Evolutionary conservation across 2,797 vertebrate genomes (phyloP).

Genomic region (Hemibagrus guttatus): DNA sequence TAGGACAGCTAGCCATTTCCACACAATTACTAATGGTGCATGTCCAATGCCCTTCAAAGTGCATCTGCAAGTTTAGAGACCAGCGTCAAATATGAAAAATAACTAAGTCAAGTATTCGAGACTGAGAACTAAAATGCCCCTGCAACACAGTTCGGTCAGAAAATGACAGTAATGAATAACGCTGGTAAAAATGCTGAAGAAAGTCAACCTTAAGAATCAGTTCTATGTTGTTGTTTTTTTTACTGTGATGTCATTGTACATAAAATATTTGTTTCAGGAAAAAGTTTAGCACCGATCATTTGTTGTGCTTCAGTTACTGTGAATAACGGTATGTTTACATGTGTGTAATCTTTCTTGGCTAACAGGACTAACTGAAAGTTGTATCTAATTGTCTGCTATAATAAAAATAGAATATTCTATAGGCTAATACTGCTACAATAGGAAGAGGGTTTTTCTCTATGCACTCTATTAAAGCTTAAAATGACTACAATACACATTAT

Average conservation of each 20-base stretch:
- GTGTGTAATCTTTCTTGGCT: constrained; percentile 79
- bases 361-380: constrained; percentile 66
- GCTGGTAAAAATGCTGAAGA: constrained; percentile 50
- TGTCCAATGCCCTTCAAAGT: constrained; percentile 75
- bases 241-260: constrained; percentile 64
- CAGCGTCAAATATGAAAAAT: constrained; percentile 77
- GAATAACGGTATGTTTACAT: constrained; percentile 69
- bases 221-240: constrained; percentile 64
- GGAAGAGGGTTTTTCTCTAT: constrained; percentile 69
- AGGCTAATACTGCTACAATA: constrained; percentile 70
- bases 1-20: constrained; percentile 81
- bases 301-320: constrained; percentile 76
- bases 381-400: constrained; percentile 66
- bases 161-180: constrained; percentile 43
- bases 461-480: constrained; percentile 70
- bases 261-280: constrained; percentile 56
- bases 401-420: constrained; percentile 71
- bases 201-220: constrained; percentile 61
- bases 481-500: constrained; percentile 68
- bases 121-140: constrained; percentile 76
- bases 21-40: constrained; percentile 72
- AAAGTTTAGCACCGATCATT: constrained; percentile 74
- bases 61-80: constrained; percentile 77
- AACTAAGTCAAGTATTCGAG: constrained; percentile 78
- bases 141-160: constrained; percentile 71